These are phyloP conservation scores for Netelia virgata DNA, from an alignment of 2,888 invertebrate species.

Conservation along the genomic window DNA sequence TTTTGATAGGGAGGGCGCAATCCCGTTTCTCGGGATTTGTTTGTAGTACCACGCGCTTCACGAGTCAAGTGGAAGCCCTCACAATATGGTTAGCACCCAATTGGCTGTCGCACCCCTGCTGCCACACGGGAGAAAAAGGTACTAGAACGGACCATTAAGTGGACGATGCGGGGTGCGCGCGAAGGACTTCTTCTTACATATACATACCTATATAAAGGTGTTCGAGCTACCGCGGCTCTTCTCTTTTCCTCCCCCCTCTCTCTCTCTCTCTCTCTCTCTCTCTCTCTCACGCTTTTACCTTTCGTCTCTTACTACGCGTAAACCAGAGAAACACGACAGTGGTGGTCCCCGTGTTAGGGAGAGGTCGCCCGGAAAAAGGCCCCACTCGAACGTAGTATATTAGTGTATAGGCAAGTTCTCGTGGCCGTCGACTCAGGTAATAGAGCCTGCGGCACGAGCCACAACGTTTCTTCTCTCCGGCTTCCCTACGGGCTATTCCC, in stretches of 20 bases:
- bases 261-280: too few relatives aligned
- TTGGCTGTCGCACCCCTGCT: constrained; percentile 76
- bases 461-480: constrained; percentile 53
- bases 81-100: constrained; percentile 77
- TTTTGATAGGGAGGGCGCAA: constrained; percentile 27
- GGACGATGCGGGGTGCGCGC: constrained; percentile 47
- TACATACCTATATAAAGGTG: constrained; percentile 4
- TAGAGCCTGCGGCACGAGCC: constrained; percentile 78
- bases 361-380: constrained; percentile 53
- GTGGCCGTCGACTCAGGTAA: constrained; percentile 72
- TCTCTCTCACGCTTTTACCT: constrained; percentile 18
- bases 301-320: constrained; percentile 45
- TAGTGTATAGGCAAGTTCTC: constrained; percentile 35
- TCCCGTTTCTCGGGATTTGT: constrained; percentile 69
- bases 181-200: constrained; percentile 1
- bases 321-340: constrained; percentile 36
- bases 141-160: constrained; percentile 73
- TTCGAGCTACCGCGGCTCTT: constrained; percentile 59
- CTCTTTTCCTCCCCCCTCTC: too few relatives aligned
- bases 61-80: constrained; percentile 78
- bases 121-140: constrained; percentile 73
- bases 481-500: neutral
- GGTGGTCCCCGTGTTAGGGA: constrained; percentile 56
- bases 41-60: constrained; percentile 73
- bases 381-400: constrained; percentile 19